These are phyloP conservation scores for Germaria angustata DNA, from an alignment of 2,888 invertebrate species.

Conservation along the genomic window DNA sequence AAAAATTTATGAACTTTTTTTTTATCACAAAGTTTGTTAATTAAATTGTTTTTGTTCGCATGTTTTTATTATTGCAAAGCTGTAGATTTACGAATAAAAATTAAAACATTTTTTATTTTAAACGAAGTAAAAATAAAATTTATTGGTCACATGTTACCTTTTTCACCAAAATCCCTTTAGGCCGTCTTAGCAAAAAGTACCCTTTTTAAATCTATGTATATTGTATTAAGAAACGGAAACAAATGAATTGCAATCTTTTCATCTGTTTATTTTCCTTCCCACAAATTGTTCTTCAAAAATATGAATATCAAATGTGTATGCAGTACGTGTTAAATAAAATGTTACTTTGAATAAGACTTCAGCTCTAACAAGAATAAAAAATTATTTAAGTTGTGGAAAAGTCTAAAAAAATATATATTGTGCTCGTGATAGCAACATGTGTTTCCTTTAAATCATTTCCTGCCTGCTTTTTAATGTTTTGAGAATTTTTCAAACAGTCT, in stretches of 20 bases:
- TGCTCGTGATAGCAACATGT: slow-evolving; percentile 4
- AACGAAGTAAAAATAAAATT: not conserved
- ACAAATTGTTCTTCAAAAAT: too few relatives aligned
- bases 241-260: not conserved
- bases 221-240: not conserved
- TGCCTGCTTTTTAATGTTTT: not conserved
- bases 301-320: too few relatives aligned
- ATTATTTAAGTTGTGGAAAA: too few relatives aligned
- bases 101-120: not conserved
- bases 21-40: too few relatives aligned
- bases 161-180: not conserved
- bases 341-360: too few relatives aligned
- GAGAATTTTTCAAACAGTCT: not conserved
- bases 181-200: not conserved
- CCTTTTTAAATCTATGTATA: not conserved
- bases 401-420: too few relatives aligned
- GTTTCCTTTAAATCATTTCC: not conserved
- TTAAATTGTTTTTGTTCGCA: too few relatives aligned
- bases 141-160: not conserved
- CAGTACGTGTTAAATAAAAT: too few relatives aligned
- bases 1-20: too few relatives aligned
- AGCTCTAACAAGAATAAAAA: too few relatives aligned
- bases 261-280: not conserved
- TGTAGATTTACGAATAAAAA: too few relatives aligned
- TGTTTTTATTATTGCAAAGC: too few relatives aligned